Evolutionary conservation across 1,140 invertebrate species (phyloP).

Genomic region (Holcopasites calliopsidis): DNA sequence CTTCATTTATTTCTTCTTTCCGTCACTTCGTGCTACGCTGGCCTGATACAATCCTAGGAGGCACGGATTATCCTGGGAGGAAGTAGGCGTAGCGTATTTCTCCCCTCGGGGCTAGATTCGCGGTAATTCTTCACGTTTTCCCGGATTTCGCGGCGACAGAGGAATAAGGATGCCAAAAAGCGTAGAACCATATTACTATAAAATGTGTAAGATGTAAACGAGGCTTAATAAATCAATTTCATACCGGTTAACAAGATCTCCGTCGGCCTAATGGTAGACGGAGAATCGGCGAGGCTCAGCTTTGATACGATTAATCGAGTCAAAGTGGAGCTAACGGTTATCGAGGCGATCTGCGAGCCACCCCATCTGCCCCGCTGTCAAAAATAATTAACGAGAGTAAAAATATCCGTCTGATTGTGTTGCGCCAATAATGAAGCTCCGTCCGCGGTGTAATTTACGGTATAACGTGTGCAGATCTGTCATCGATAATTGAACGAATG

Average conservation of each 20-base stretch:
- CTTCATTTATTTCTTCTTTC: background rate
- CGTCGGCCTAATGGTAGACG: background rate
- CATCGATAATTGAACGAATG: constrained; percentile 48
- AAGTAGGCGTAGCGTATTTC: constrained; percentile 42
- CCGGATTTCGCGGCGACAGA: background rate
- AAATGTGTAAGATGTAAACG: too few species aligned
- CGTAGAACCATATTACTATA: too few species aligned
- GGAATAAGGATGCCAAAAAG: too few species aligned
- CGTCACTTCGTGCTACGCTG: too few species aligned
- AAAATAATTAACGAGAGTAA: constrained; percentile 35
- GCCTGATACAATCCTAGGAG: constrained; percentile 25
- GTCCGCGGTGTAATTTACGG: constrained; percentile 14
- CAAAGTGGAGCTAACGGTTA: constrained; percentile 4
- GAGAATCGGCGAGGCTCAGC: background rate
- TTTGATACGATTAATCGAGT: constrained; percentile 6
- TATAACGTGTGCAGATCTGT: constrained; percentile 28
- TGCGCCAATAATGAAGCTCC: constrained; percentile 12
- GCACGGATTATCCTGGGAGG: constrained; percentile 29
- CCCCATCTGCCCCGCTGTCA: constrained; percentile 2
- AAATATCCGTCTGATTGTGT: constrained; percentile 20
- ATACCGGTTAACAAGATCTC: background rate
- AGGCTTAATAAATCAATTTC: constrained; percentile 12
- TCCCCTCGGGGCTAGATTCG: constrained; percentile 3
- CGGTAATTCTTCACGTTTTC: constrained; percentile 25
- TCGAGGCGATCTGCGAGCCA: background rate